Evolutionary conservation across 2,113 vertebrate genomes (phyloP), one percentile per base, ranked within the genome.

Genomic region (Hyla sarda): DNA sequence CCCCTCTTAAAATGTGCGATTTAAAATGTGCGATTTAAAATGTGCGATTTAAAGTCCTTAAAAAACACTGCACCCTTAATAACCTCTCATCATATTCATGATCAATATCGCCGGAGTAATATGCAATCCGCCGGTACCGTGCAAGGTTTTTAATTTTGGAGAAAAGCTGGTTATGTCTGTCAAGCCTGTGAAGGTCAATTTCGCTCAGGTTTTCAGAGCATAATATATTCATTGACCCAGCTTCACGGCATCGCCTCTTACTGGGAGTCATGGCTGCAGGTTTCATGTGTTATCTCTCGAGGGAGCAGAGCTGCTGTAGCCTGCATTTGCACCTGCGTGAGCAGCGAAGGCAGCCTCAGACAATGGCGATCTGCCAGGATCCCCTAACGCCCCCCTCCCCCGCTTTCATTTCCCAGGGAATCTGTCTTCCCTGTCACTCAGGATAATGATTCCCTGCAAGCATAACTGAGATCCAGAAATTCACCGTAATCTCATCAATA

Each of bases 351-450:
- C 83, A 89, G 84, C 88, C 88, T 92, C 87, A 88, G 90, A 90
- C 88, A 89, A 88, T 0, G 0, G 90, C 45, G 90, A 90, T 92
- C 90, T 86, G 0, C 90, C 90, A 60, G 87, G 79, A 54, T 91
- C 90, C 86, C 89, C 62, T 90, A 89, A 87, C 85, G 37, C n/a
- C 1, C 60, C 75, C 79, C 86, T 37, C 82, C 87, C 41, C 85
- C 82, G 77, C 69, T 69, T 84, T 88, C 72, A 82, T 89, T 93
- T 92, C 89, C 88, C 65, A 87, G 87, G 89, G 82, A 91, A 90
- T 93, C 90, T 92, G 89, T 87, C 91, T 90, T 88, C 87, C 88
- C 89, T 93, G 92, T 92, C 93, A 91, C 89, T 93, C 92, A 92
- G 92, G 89, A 91, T 93, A 92, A 93, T 0, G 17, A 87, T 92